These are phyloP conservation scores for Chloroceryle inda DNA, from an alignment of 2,797 vertebrate species.

Conservation along the genomic window DNA sequence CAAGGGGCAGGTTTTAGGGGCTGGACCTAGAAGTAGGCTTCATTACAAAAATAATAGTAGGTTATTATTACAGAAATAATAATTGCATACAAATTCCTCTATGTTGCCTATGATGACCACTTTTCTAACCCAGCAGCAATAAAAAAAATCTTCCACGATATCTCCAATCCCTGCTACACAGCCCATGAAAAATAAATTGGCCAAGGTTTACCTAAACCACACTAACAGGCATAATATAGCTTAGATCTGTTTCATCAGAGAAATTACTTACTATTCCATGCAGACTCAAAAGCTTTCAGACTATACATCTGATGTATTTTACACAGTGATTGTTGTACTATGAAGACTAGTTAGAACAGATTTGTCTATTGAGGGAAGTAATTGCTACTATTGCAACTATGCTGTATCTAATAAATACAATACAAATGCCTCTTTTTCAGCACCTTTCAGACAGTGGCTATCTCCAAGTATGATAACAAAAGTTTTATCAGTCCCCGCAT, in stretches of 20 bases:
- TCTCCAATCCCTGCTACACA: background rate
- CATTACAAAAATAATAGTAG: too few relatives aligned
- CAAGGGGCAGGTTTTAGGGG: background rate
- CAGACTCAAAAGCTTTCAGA: conserved; percentile 20
- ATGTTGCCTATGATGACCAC: background rate
- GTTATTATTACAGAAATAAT: background rate
- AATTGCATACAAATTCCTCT: background rate
- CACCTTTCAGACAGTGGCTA: background rate
- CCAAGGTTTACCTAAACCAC: conserved; percentile 6
- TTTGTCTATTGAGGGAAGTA: background rate
- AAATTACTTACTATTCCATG: conserved; percentile 4
- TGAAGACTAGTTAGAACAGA: background rate
- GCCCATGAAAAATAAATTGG: conserved; percentile 51
- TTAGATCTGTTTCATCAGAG: background rate
- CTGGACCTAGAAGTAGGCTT: background rate
- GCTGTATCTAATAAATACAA: background rate
- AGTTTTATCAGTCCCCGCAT: background rate
- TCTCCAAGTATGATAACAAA: background rate
- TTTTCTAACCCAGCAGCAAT: background rate
- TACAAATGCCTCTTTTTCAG: background rate
- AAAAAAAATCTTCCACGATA: background rate
- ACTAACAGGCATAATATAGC: background rate
- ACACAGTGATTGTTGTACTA: background rate
- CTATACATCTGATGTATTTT: background rate
- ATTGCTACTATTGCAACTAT: background rate